Percentiles rank a stretch among this genome's conserved stretches.
These are phyloP conservation scores for Pseudopipra pipra DNA, from an alignment of 2,113 vertebrate species.

Conservation along the genomic window DNA sequence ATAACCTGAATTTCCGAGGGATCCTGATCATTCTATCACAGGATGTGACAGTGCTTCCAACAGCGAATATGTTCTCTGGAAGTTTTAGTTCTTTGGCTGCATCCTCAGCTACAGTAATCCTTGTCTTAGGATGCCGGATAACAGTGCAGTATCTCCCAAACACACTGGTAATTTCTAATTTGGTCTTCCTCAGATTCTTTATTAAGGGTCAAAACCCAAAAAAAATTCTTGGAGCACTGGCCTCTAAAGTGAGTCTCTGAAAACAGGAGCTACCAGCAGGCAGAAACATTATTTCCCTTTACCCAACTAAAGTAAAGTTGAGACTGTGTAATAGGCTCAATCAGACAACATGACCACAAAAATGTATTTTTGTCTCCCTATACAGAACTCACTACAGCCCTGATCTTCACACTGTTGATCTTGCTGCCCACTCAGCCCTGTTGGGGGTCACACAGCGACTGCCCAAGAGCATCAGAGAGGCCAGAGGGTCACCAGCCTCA, in stretches of 20 bases:
- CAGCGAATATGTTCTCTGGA: accelerated
- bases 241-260: neutral
- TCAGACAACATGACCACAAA: neutral
- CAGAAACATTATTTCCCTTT: neutral
- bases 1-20: neutral
- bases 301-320: neutral
- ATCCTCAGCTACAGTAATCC: neutral
- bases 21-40: neutral
- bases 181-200: neutral
- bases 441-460: neutral
- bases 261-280: neutral
- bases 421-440: neutral
- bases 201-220: neutral
- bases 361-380: neutral
- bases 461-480: neutral
- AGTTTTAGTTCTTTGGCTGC: neutral
- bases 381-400: neutral
- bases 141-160: neutral
- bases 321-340: neutral
- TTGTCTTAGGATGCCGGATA: neutral
- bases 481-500: neutral
- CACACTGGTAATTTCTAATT: neutral
- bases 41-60: neutral
- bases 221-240: neutral
- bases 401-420: neutral